Percentiles rank a stretch among this genome's conserved stretches.
These are phyloP conservation scores for Berghia stephanieae DNA, from an alignment of 1,140 invertebrate genomes.

Conservation along the genomic window DNA sequence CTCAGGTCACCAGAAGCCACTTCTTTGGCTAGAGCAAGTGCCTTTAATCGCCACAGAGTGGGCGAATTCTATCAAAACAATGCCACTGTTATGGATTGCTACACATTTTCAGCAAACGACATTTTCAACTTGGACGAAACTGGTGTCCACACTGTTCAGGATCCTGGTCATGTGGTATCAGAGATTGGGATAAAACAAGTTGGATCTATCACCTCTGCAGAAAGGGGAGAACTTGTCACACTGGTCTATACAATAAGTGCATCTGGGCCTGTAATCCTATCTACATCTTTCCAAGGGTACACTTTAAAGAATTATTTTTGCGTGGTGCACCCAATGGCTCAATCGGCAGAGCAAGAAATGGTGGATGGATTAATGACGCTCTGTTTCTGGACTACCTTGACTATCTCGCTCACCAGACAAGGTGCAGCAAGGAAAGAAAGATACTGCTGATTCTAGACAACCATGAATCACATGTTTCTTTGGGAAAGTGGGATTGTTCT, in stretches of 20 bases:
- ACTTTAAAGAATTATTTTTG: conserved; percentile 60
- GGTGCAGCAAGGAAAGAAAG: too few relatives aligned
- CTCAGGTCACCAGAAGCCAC: conserved; percentile 25
- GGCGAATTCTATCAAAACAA: conserved; percentile 34
- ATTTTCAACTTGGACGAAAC: conserved; percentile 70
- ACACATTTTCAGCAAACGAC: conserved; percentile 56
- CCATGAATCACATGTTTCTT: too few relatives aligned
- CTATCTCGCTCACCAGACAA: too few relatives aligned
- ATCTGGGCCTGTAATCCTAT: conserved; percentile 45
- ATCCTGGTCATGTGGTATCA: conserved; percentile 62
- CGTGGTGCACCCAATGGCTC: conserved; percentile 45
- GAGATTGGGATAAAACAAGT: conserved; percentile 64
- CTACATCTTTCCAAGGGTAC: conserved; percentile 52
- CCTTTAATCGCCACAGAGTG: conserved; percentile 19
- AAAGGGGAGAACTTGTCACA: conserved; percentile 59
- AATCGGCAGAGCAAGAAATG: conserved; percentile 31
- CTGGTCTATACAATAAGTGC: conserved; percentile 45
- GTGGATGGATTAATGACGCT: too few relatives aligned
- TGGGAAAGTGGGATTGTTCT: too few relatives aligned
- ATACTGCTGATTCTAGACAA: too few relatives aligned
- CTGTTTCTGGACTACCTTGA: too few relatives aligned
- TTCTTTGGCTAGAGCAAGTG: conserved; percentile 32
- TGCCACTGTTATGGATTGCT: conserved; percentile 50
- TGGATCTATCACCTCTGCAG: conserved; percentile 65
- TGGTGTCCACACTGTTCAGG: conserved; percentile 67